phyloP scores from a whole-genome alignment of 2,113 vertebrate species.

The Bubo blakistoni region DNA sequence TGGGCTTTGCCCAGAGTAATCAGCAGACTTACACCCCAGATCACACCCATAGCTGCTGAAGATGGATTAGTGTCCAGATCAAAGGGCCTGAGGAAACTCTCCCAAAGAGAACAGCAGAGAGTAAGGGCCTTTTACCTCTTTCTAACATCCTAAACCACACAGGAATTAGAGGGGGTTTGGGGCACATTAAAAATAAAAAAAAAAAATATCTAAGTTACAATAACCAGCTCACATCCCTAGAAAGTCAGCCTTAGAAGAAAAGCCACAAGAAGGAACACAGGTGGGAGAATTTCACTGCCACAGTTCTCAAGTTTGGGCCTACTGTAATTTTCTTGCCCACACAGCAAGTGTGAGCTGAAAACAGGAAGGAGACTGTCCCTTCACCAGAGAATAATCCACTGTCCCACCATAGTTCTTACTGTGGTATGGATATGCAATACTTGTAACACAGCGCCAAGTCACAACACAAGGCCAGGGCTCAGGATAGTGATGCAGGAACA shows the following conservation, averaged over 20 bases:
- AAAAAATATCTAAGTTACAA: neutral
- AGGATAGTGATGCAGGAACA: constrained; percentile 20
- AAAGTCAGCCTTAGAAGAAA: neutral
- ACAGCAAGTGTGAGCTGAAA: neutral
- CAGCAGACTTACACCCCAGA: neutral
- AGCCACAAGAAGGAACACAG: neutral
- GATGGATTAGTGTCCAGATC: neutral
- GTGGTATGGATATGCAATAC: neutral
- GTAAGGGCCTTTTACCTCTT: neutral
- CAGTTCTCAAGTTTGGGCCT: neutral
- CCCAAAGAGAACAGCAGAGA: neutral
- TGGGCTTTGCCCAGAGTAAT: neutral
- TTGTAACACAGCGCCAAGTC: constrained; percentile 9
- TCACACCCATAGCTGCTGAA: neutral
- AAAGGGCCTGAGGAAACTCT: neutral
- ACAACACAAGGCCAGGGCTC: constrained; percentile 8
- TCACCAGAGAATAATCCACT: neutral
- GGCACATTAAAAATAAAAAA: neutral
- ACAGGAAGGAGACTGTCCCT: neutral
- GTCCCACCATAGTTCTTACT: neutral
- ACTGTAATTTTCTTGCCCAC: neutral
- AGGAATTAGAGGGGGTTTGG: neutral
- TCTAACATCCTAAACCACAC: neutral
- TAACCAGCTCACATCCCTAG: neutral
- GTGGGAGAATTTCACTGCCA: neutral